These are phyloP conservation scores for Achlya flavicornis DNA, from an alignment of 2,888 invertebrate species.

Conservation along the genomic window DNA sequence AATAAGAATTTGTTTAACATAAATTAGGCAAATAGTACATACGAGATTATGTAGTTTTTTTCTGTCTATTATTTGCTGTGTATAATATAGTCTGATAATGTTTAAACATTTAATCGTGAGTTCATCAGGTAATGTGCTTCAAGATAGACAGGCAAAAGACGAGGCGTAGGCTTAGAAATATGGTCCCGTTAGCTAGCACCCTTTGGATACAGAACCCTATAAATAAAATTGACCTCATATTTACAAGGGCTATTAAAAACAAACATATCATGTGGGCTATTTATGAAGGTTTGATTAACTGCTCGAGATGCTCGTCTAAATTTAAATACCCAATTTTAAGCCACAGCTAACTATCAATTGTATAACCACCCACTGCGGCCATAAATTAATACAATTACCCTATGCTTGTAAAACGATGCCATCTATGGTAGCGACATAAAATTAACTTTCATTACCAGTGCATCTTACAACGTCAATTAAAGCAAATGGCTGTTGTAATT, in stretches of 20 bases:
- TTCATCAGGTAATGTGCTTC: too few species aligned
- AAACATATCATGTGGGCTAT: conserved; percentile 14
- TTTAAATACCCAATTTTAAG: conserved; percentile 50
- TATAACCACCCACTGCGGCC: conserved; percentile 65
- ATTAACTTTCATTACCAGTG: conserved; percentile 37
- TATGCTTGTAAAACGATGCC: conserved; percentile 21
- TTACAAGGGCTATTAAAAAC: conserved; percentile 1
- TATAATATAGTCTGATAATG: too few species aligned
- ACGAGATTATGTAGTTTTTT: too few species aligned
- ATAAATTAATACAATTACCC: conserved; percentile 74
- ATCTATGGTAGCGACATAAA: conserved; percentile 29
- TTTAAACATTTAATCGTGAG: too few species aligned
- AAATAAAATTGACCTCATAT: neutral
- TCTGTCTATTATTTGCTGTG: too few species aligned
- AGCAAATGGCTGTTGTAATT: conserved; percentile 23
- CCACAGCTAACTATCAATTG: conserved; percentile 57
- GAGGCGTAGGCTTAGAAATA: too few species aligned
- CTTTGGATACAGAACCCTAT: neutral
- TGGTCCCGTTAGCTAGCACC: too few species aligned
- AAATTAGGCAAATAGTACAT: too few species aligned
- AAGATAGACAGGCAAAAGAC: too few species aligned
- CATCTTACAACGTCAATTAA: conserved; percentile 35
- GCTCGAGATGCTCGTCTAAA: conserved; percentile 20
- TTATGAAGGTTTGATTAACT: neutral
- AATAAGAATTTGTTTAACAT: too few species aligned